A percentile compares a stretch with the other conserved stretches of the same genome.
Conservation (phyloP, 2,113 vertebrate genomes). For the Sceloporus tristichus region DNA sequence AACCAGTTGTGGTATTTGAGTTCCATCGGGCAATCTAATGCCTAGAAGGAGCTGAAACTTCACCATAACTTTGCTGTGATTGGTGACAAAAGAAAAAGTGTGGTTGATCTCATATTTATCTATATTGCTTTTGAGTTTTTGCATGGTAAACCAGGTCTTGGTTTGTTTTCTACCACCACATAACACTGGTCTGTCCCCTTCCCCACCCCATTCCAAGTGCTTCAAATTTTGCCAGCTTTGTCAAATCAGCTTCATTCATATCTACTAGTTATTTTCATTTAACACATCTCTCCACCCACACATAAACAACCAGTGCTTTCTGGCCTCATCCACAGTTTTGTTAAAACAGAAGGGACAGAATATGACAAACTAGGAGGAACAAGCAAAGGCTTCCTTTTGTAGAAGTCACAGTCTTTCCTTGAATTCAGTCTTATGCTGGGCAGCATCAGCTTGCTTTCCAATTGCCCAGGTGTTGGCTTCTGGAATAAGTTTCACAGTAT, state of each 20-base stretch:
- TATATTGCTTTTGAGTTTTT: constrained; percentile 22
- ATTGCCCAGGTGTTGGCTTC: constrained; percentile 13
- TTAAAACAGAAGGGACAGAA: neutral
- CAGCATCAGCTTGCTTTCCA: neutral
- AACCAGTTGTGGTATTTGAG: neutral
- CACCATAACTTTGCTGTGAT: constrained; percentile 1
- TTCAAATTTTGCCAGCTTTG: constrained; percentile 20
- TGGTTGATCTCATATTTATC: constrained; percentile 2
- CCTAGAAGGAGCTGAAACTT: neutral
- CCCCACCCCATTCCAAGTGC: constrained; percentile 2
- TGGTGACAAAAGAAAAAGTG: constrained; percentile 10
- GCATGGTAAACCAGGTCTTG: constrained; percentile 13
- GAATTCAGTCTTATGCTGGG: accelerated
- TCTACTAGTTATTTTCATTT: neutral
- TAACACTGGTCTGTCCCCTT: neutral
- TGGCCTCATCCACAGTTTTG: neutral
- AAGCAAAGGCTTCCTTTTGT: neutral
- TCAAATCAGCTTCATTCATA: neutral
- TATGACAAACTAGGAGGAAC: neutral
- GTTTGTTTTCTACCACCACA: constrained; percentile 7
- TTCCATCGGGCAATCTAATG: neutral
- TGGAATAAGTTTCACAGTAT: neutral
- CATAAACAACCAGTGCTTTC: neutral
- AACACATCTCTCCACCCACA: neutral
- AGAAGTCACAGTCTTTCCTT: constrained; percentile 5